Conservation (phyloP, 2,888 invertebrate genomes). For the Amaurobius ferox region DNA sequence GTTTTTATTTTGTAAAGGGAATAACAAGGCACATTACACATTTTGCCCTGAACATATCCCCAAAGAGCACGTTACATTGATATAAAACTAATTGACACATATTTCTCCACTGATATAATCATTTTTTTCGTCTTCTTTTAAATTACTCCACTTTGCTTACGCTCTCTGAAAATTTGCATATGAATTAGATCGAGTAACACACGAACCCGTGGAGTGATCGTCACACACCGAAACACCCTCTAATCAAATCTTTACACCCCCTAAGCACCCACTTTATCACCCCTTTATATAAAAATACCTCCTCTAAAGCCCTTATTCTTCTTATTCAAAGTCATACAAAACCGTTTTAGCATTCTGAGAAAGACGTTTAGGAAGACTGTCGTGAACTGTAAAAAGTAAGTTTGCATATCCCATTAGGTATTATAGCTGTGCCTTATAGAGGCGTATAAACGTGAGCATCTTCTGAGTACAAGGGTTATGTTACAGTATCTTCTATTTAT, state of each 20-base stretch:
- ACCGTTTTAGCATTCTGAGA: conserved; percentile 17
- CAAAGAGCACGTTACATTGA: too few species aligned
- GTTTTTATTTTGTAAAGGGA: too few species aligned
- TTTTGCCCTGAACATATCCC: too few species aligned
- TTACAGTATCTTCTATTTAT: not conserved
- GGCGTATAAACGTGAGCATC: not conserved
- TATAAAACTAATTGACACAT: too few species aligned
- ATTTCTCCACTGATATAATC: too few species aligned
- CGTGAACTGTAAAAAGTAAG: conserved; percentile 30
- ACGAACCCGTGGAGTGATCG: not conserved
- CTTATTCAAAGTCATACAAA: conserved; percentile 31
- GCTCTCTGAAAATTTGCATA: conserved; percentile 41
- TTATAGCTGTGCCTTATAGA: not conserved
- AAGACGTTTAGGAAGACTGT: conserved; percentile 35
- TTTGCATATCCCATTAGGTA: not conserved
- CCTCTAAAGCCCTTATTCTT: conserved; percentile 12
- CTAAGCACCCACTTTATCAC: conserved; percentile 24
- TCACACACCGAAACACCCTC: conserved; percentile 9
- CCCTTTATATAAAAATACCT: conserved; percentile 37
- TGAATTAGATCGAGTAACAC: conserved; percentile 42
- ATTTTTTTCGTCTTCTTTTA: too few species aligned
- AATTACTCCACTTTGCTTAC: conserved; percentile 39
- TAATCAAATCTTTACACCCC: conserved; percentile 39
- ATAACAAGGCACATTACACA: too few species aligned
- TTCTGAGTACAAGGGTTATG: not conserved